Base-by-base conservation (phyloP, 2,113 vertebrate species). In the Carassius auratus region DNA sequence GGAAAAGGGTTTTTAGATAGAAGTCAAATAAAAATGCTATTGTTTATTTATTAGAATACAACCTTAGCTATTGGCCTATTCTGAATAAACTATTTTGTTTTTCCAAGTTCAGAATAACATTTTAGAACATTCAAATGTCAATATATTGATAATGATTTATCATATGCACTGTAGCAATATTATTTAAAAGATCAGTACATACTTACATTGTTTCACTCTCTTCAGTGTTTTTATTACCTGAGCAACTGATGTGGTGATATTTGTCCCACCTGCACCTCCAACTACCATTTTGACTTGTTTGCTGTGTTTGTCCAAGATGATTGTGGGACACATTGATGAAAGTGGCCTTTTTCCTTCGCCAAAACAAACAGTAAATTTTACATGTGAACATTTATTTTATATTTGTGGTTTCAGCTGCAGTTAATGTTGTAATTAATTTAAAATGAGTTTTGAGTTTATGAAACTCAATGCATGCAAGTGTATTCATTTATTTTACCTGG, bases 201-300 rank as follows among this genome's bases (percentile, higher is more conserved):
- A n/a, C n/a, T n/a, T n/a, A n/a, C n/a, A n/a, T n/a, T n/a, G n/a
- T n/a, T n/a, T n/a, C n/a, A n/a, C n/a, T n/a, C n/a, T n/a, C n/a
- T n/a, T n/a, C n/a, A n/a, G n/a, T n/a, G n/a, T 30, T 8, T 21
- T 91, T 93, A 3, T 3, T 3, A 99, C 97, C 93, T 97, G 91
- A 3, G 97, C 97, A 0, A 94, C 96, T 15, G 97, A 94, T 13
- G 97, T 99, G 62, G 97, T 97, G 92, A 99, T 99, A 89, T 96
- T 96, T 0, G 97, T 97, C 68, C 97, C 97, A 38, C 98, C 98
- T 0, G 97, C 95, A 2, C 96, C 98, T 64, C 98, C 98, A 1
- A 98, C 96, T 69, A 98, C 97, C 98, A 99, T 96, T 90, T 42
- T 95, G 80, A 98, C 96, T 85, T 83, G 93, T 90, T 95, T 95